Evolutionary conservation across 2,797 vertebrate genomes (phyloP), one percentile per base, ranked within the genome.

Genomic region (Sparus aurata): DNA sequence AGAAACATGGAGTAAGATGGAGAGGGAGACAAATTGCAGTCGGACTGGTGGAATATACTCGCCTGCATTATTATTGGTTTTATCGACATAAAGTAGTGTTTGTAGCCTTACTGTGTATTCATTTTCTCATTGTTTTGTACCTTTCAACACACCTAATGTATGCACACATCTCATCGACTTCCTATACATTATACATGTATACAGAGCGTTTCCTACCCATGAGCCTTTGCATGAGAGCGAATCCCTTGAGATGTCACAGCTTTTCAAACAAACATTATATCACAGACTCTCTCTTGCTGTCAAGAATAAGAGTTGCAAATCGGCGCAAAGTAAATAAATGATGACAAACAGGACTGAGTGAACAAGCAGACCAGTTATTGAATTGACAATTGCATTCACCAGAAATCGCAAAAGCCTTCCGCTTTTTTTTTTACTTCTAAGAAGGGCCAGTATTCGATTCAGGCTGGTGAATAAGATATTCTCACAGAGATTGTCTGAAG

Each of bases 21-120:
- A 49, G 63, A 77, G 43, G 77, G 49, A 79, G 71, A 55, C 7
- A 71, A 83, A 85, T n/a, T 55, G 23, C 25, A 69, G 65, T 52
- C 45, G 53, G 58, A 80, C 65, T 20, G 53, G 52, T 22, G 47
- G 27, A 62, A 70, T 73, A 38, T 46, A 50, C 49, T 60, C 50
- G 50, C 47, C 67, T 74, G 62, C 20, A 47, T 18, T 16, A 2
- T 25, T 16, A 62, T 12, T 59, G 60, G 13, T 52, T 17, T 65
- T 69, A 50, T 63, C 22, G 62, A 38, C 62, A 20, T 64, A 46
- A 45, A 61, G 43, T 25, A 12, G 71, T 43, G n/a, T 59, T 57
- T 49, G 53, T 52, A 13, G 27, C 59, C 30, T 58, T 22, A 34
- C 43, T 71, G 27, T 46, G 20, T 12, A 43, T 62, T 49, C 22